Evolutionary conservation across 1,140 invertebrate species (phyloP), one percentile per base, ranked within the genome.

Genomic region (Pseudomyrmex pallidus): DNA sequence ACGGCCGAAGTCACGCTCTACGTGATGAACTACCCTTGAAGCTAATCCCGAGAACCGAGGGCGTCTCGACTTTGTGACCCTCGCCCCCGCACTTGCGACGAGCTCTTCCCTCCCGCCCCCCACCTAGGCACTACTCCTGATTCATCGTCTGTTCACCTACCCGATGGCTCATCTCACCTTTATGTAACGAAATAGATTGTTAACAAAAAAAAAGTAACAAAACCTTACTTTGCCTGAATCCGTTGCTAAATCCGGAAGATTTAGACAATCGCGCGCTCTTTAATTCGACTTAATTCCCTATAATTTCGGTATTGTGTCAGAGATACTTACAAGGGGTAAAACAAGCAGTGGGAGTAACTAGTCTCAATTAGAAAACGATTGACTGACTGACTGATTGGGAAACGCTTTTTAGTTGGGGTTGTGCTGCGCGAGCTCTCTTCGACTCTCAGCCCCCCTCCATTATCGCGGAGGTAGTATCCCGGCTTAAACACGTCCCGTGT

Each of bases 11-110:
- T 94, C 93, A 94, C 93, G 93, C 91, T 91, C 90, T 94, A 93
- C 94, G 94, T 94, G 93, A 94, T 92, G 87, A 94, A 94, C 93
- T 93, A 94, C 93, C 91, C 92, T 91, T 82, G 85, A 63, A 93
- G 92, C 94, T 94, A 94, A 94, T 94, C 89, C 88, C 35, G 35
- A 86, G 73, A 59, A 73, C 73, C 57, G 56, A 80, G 72, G 80
- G 78, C 87, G 84, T 84, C 63, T 78, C 59, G 63, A 15, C 80
- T 89, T 83, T 50, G 64, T 67, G 83, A 73, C 80, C 83, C 87
- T 66, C 67, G 35, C 68, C 17, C 9, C 63, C 44, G 56, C 56
- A 76, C 64, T 54, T 66, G 35, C 35, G 35, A 35, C 82, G 70
- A 66, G 64, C 82, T 70, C 77, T 35, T 59, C 8, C 82, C 59